These are phyloP conservation scores for Calliphora vicina DNA, from an alignment of 1,140 invertebrate species.

Conservation along the genomic window DNA sequence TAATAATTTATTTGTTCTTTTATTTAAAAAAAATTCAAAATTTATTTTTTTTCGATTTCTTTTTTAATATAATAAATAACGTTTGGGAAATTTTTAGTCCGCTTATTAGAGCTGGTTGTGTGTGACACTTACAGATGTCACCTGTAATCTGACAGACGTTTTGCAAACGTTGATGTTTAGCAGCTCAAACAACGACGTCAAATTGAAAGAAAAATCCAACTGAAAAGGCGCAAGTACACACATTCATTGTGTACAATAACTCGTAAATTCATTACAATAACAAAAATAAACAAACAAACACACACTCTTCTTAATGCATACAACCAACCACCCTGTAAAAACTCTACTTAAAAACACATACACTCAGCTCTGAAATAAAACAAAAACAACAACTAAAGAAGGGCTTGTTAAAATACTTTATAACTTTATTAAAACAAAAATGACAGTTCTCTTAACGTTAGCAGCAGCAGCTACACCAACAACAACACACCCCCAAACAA, in stretches of 20 bases:
- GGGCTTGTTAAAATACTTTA: constrained; percentile 28
- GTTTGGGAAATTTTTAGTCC: not conserved
- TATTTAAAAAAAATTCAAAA: not conserved
- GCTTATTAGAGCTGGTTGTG: not conserved
- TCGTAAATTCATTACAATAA: not conserved
- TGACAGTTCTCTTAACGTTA: constrained; percentile 15
- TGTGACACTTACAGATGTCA: constrained; percentile 57
- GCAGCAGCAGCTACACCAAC: not conserved
- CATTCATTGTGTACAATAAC: too few species aligned
- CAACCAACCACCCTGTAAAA: not conserved
- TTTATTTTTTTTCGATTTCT: not conserved
- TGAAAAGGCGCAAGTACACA: not conserved
- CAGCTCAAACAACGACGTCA: constrained; percentile 26
- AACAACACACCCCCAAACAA: not conserved
- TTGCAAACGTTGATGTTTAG: constrained; percentile 32
- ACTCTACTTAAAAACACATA: not conserved
- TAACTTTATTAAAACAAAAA: constrained; percentile 30
- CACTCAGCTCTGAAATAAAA: not conserved
- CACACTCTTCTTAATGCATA: too few species aligned
- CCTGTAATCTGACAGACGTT: constrained; percentile 54
- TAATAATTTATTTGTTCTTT: not conserved
- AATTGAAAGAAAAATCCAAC: not conserved
- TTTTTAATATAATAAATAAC: not conserved
- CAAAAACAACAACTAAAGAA: not conserved
- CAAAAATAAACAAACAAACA: not conserved